These are phyloP conservation scores for Galemys pyrenaicus DNA, from an alignment of 2,113 vertebrate species.

Conservation along the genomic window DNA sequence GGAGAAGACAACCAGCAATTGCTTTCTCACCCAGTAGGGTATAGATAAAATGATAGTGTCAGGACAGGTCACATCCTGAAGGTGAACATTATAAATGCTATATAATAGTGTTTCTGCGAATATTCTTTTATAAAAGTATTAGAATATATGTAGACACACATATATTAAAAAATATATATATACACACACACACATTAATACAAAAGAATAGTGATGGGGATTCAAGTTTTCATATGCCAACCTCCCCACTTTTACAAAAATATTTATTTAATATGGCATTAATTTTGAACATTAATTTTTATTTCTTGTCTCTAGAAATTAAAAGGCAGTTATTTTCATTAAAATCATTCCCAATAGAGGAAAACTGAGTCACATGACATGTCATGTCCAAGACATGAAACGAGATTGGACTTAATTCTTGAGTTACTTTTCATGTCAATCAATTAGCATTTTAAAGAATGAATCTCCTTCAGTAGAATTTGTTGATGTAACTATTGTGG, in stretches of 20 bases:
- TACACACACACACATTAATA: too few species aligned
- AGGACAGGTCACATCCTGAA: not conserved
- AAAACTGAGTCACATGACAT: not conserved
- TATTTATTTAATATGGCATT: not conserved
- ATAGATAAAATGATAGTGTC: not conserved
- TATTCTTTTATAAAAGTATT: not conserved
- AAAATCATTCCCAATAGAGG: not conserved
- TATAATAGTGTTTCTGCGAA: not conserved
- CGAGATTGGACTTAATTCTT: slow-evolving; percentile 26
- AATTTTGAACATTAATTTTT: not conserved
- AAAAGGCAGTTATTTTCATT: slow-evolving; percentile 45
- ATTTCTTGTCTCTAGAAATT: slow-evolving; percentile 38
- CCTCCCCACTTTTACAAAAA: not conserved
- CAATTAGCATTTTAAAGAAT: not conserved
- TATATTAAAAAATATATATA: too few species aligned
- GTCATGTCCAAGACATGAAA: not conserved
- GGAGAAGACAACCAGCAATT: not conserved
- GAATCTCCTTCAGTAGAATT: not conserved
- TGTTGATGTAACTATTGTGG: not conserved
- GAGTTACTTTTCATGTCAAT: not conserved
- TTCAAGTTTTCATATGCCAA: not conserved
- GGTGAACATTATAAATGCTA: not conserved
- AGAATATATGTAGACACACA: too few species aligned
- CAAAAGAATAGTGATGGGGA: not conserved
- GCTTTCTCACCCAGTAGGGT: not conserved